Conservation (phyloP, 2,797 vertebrate genomes). For the Cygnus olor region DNA sequence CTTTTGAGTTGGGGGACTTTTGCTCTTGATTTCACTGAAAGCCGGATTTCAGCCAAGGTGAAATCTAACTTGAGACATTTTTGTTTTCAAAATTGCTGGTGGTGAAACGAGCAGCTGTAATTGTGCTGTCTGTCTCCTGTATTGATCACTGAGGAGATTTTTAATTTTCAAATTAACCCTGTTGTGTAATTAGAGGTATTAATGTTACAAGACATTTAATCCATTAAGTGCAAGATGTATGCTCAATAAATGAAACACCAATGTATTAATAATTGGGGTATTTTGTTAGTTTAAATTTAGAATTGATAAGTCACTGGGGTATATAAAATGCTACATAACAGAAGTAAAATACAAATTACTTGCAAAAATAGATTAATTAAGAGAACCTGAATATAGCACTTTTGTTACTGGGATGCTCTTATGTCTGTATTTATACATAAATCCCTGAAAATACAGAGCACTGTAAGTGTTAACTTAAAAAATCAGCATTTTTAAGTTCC, state of each 20-base stretch:
- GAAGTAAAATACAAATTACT: neutral
- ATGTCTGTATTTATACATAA: neutral
- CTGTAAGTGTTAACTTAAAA: neutral
- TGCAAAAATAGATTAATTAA: neutral
- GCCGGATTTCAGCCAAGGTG: neutral
- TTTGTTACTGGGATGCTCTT: neutral
- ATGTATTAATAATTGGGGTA: neutral
- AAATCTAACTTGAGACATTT: neutral
- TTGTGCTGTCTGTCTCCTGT: neutral
- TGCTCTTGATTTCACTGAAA: neutral
- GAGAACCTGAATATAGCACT: neutral
- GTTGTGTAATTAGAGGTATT: neutral
- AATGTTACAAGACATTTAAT: neutral
- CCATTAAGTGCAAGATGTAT: neutral
- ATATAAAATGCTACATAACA: neutral
- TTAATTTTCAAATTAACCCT: slow-evolving; percentile 5
- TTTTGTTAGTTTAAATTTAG: slow-evolving; percentile 13
- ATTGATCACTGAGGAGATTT: neutral
- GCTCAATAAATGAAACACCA: neutral
- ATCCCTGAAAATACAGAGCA: neutral
- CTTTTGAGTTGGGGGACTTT: neutral
- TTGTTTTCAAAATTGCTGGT: neutral
- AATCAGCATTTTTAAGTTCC: neutral
- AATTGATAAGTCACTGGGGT: neutral
- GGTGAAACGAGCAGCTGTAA: slow-evolving; percentile 7